Base-by-base conservation (phyloP, 2,888 invertebrate genomes). In the Drosophila niveifrons region DNA sequence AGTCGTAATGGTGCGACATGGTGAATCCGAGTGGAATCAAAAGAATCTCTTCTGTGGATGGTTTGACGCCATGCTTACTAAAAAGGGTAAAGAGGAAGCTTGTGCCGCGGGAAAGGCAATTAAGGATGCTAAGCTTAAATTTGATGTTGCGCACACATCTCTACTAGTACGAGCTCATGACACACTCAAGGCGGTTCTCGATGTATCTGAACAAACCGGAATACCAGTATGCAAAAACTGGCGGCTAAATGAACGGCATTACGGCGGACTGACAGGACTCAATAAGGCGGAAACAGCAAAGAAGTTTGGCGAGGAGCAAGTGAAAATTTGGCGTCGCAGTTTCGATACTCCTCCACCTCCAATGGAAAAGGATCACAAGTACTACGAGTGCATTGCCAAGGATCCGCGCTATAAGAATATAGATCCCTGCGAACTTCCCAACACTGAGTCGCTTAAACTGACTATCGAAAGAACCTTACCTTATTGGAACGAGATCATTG, bases 241-340 rank as follows among this genome's bases (percentile, higher is more conserved):
- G 97, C 94, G 97, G 3, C 93, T 97, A 11, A 97, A 97, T 86
- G 97, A 97, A 91, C 94, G 97, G 63, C 97, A 97, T 89, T 97
- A 97, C 82, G 97, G 97, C 58, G 96, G 96, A 9, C 93, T 97
- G 9, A 97, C 97, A 36, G 97, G 97, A 2, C 93, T 97, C 63
- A 96, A 97, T 89, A 97, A 97, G 92, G 94, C 96, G 0, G 97
- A 97, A 92, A 97, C 97, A 4, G 97, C 97, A 36, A 95, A 95
- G 47, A 96, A 97, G 90, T 97, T 96, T 92, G 97, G 97, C 13
- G 97, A 97, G 90, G 95, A 96, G 17, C 96, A 97, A 93, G 96
- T 92, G 0, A 94, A 96, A 92, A 96, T 97, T 85, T 97, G 97
- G 97, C 94, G 97, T 62, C 94, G 97, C 68, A 97, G 97, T 84